These are phyloP conservation scores for Bacillus rossius DNA, from an alignment of 1,140 invertebrate species.

Conservation along the genomic window DNA sequence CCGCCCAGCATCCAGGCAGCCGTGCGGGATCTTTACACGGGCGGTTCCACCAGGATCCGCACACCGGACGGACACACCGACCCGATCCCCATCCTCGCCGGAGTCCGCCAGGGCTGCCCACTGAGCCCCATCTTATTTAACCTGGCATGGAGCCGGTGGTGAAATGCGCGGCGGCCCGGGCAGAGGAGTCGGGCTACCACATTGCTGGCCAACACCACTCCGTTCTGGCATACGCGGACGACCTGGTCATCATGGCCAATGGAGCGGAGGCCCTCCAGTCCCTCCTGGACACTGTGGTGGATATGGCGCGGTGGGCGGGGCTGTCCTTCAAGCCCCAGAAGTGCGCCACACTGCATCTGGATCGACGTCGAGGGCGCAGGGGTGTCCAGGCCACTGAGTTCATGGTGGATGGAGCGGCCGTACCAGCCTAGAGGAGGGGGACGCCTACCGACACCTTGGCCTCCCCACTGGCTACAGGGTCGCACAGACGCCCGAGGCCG, in stretches of 20 bases:
- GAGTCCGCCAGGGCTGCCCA: conserved; percentile 33
- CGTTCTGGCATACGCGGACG: conserved; percentile 20
- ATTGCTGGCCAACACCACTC: neutral
- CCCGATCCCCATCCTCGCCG: conserved; percentile 20
- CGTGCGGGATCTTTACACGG: conserved; percentile 5
- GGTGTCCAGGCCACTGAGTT: neutral
- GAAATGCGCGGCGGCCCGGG: neutral
- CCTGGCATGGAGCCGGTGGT: conserved; percentile 27
- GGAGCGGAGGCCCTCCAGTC: conserved; percentile 1
- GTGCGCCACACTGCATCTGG: conserved; percentile 3
- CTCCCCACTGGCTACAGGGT: neutral
- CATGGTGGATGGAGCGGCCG: neutral
- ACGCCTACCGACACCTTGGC: conserved; percentile 1
- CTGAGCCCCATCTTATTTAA: conserved; percentile 31
- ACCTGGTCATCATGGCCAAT: conserved; percentile 13
- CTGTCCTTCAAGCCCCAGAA: neutral
- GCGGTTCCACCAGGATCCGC: neutral
- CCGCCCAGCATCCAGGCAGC: neutral
- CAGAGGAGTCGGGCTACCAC: neutral
- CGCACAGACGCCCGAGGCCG: neutral
- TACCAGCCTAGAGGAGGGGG: neutral
- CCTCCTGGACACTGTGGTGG: neutral
- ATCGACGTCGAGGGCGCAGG: neutral
- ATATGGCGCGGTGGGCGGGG: neutral
- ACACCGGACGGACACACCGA: conserved; percentile 12